A percentile compares a stretch with the other conserved stretches of the same genome.
These are phyloP conservation scores for Caradrina kadenii DNA, from an alignment of 2,888 invertebrate genomes.

Conservation along the genomic window DNA sequence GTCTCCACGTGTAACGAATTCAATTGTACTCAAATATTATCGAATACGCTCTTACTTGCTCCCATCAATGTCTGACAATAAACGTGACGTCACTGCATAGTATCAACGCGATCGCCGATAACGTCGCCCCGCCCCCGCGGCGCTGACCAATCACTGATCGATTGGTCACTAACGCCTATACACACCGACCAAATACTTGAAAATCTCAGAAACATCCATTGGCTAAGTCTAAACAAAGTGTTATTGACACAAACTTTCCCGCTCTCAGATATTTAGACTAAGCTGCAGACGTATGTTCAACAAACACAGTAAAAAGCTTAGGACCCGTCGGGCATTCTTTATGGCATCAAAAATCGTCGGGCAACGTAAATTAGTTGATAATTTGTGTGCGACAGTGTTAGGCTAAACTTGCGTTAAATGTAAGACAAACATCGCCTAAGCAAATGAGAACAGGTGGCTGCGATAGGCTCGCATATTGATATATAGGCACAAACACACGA, in stretches of 20 bases:
- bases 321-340: constrained; percentile 74
- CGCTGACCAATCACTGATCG: constrained; percentile 86
- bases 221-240: constrained; percentile 55
- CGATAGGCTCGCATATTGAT: constrained; percentile 83
- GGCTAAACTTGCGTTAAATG: constrained; percentile 88
- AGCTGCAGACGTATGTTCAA: constrained; percentile 60
- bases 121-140: constrained; percentile 80
- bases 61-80: constrained; percentile 71
- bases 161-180: constrained; percentile 81
- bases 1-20: constrained; percentile 31
- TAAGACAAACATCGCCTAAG: constrained; percentile 87
- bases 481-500: constrained; percentile 79
- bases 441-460: constrained; percentile 89
- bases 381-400: constrained; percentile 86
- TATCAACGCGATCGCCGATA: constrained; percentile 77
- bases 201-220: constrained; percentile 63
- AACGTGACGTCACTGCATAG: constrained; percentile 68
- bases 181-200: constrained; percentile 55
- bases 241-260: constrained; percentile 60
- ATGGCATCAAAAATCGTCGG: constrained; percentile 81
- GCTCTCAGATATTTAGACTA: constrained; percentile 58
- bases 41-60: constrained; percentile 44
- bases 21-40: constrained; percentile 64
- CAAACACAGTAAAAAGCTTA: constrained; percentile 82
- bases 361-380: constrained; percentile 89